Evolutionary conservation across 2,888 invertebrate genomes (phyloP).

Genomic region (Orgyia antiqua): DNA sequence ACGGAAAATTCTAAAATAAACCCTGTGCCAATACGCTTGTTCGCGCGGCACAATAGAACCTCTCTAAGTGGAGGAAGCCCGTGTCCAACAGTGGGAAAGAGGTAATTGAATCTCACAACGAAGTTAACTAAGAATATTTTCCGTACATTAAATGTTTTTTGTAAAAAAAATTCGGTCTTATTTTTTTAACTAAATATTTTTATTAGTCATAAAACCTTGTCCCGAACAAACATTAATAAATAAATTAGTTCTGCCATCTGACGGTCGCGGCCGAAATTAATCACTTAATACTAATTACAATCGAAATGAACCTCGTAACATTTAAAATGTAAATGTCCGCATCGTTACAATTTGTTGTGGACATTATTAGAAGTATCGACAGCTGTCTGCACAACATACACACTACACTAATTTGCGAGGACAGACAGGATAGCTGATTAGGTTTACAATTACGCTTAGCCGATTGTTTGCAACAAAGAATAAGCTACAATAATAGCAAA

Average conservation of each 20-base stretch:
- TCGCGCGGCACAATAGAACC: too few relatives aligned
- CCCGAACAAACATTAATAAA: background rate
- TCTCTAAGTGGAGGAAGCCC: too few relatives aligned
- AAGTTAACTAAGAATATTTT: too few relatives aligned
- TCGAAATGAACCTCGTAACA: conserved; percentile 15
- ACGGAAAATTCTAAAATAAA: too few relatives aligned
- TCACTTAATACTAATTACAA: conserved; percentile 10
- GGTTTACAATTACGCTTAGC: background rate
- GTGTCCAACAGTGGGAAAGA: too few relatives aligned
- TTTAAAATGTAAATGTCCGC: conserved; percentile 10
- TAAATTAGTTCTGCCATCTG: conserved; percentile 7
- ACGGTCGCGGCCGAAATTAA: conserved; percentile 7
- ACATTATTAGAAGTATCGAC: conserved; percentile 12
- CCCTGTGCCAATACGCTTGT: too few relatives aligned
- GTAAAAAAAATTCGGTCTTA: too few relatives aligned
- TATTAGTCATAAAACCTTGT: conserved; percentile 2
- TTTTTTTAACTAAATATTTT: too few relatives aligned
- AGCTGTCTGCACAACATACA: conserved; percentile 1
- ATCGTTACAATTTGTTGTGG: conserved; percentile 16
- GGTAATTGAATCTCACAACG: too few relatives aligned
- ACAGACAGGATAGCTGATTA: conserved; percentile 1
- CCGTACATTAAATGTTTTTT: too few relatives aligned
- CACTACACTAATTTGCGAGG: conserved; percentile 6
- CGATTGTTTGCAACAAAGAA: conserved; percentile 1
- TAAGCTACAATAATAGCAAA: too few relatives aligned